Conservation (phyloP, 1,140 invertebrate genomes). For the Brachionus sp. region DNA sequence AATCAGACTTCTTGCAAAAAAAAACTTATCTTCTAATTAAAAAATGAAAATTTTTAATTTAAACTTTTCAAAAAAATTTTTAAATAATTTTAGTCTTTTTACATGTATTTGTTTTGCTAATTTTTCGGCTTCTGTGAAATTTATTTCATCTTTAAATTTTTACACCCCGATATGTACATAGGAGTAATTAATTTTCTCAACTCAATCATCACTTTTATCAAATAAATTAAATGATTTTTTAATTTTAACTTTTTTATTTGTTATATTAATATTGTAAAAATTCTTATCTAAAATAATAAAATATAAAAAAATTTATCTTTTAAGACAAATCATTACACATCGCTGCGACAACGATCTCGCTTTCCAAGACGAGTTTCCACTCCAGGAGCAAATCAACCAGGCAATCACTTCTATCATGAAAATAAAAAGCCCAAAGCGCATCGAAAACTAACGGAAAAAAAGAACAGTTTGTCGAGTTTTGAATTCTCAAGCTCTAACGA, state of each 20-base stretch:
- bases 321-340: background rate
- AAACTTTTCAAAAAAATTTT: no score
- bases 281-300: background rate
- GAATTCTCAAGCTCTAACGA: slow-evolving; percentile 15
- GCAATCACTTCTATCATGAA: background rate
- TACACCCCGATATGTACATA: no score
- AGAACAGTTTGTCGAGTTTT: background rate
- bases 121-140: no score
- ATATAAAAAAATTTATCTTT: background rate
- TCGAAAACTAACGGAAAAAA: background rate
- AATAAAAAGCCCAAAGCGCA: background rate
- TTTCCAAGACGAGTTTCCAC: background rate
- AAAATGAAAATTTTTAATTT: background rate
- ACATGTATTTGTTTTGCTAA: no score
- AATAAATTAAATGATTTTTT: no score
- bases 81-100: background rate
- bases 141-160: no score
- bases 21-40: no score
- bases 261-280: no score
- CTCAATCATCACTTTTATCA: no score
- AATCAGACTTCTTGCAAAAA: no score
- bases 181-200: no score
- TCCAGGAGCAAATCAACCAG: background rate
- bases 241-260: no score
- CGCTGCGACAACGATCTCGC: background rate